Percentiles rank a stretch among this genome's conserved stretches.
These are phyloP conservation scores for Tonatia bakeri DNA, from an alignment of 2,113 vertebrate species.

Conservation along the genomic window DNA sequence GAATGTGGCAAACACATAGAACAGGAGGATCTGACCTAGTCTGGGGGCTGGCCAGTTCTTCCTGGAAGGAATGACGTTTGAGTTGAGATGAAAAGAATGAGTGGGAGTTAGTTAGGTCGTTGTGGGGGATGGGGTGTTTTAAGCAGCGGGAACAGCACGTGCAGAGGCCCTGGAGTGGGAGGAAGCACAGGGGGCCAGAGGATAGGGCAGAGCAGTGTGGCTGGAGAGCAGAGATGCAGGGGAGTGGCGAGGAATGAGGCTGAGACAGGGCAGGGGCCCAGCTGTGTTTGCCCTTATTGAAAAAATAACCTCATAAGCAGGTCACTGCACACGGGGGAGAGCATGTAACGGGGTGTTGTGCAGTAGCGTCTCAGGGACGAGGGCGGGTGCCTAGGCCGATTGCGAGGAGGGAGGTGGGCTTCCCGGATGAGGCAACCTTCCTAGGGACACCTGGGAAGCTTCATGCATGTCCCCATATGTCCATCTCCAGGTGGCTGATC, in stretches of 20 bases:
- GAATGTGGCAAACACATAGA: neutral
- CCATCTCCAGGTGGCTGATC: slow-evolving; percentile 79
- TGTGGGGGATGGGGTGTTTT: neutral
- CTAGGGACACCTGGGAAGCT: neutral
- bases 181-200: neutral
- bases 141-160: neutral
- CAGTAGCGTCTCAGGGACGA: neutral
- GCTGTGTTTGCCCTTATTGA: fast-evolving
- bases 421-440: neutral
- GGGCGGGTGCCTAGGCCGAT: neutral
- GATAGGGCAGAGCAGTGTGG: fast-evolving
- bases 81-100: slow-evolving; percentile 18
- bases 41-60: neutral
- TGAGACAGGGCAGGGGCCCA: neutral
- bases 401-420: neutral
- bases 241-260: neutral
- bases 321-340: neutral
- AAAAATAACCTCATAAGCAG: neutral
- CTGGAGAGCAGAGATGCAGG: neutral
- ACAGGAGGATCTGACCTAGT: neutral
- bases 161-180: neutral
- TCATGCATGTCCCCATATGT: neutral
- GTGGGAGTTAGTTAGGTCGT: neutral
- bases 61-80: neutral
- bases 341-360: neutral